Conservation (phyloP, 2,888 invertebrate species). For the Notocelia uddmanniana region DNA sequence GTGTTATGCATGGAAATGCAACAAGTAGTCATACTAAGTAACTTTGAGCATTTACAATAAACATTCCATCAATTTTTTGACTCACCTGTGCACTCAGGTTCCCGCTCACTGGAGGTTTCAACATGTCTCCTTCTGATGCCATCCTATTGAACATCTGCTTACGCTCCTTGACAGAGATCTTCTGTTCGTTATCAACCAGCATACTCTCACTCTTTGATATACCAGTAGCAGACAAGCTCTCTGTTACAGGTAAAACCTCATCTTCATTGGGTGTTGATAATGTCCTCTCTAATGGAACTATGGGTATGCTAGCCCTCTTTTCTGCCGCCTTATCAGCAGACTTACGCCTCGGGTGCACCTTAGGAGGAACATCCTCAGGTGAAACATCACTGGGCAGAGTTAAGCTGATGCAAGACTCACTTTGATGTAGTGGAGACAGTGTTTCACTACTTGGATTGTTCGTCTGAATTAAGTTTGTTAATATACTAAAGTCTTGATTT, state of each 20-base stretch:
- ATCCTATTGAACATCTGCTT: slow-evolving; percentile 97
- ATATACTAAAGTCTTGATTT: slow-evolving; percentile 75
- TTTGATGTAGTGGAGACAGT: slow-evolving; percentile 51
- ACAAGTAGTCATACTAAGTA: neutral
- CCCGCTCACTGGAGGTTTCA: slow-evolving; percentile 73
- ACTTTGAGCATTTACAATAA: neutral
- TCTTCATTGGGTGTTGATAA: slow-evolving; percentile 65
- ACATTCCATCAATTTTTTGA: slow-evolving; percentile 46
- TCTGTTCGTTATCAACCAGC: slow-evolving; percentile 84
- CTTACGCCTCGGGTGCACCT: slow-evolving; percentile 70
- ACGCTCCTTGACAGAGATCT: slow-evolving; percentile 96
- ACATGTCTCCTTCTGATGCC: slow-evolving; percentile 92
- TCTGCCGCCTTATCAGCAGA: slow-evolving; percentile 68
- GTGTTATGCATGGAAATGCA: too few species aligned
- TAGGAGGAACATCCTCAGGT: slow-evolving; percentile 65
- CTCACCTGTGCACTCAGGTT: slow-evolving; percentile 87
- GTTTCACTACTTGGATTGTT: slow-evolving; percentile 45
- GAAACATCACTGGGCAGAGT: slow-evolving; percentile 48
- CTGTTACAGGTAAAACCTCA: slow-evolving; percentile 52
- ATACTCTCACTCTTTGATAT: slow-evolving; percentile 76
- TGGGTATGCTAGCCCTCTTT: slow-evolving; percentile 60
- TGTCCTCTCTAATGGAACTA: slow-evolving; percentile 52
- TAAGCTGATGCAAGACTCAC: slow-evolving; percentile 64
- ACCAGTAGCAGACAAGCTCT: slow-evolving; percentile 58
- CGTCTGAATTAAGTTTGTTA: slow-evolving; percentile 69